Conservation (phyloP, 2,113 vertebrate species). For the Anhinga rufa region DNA sequence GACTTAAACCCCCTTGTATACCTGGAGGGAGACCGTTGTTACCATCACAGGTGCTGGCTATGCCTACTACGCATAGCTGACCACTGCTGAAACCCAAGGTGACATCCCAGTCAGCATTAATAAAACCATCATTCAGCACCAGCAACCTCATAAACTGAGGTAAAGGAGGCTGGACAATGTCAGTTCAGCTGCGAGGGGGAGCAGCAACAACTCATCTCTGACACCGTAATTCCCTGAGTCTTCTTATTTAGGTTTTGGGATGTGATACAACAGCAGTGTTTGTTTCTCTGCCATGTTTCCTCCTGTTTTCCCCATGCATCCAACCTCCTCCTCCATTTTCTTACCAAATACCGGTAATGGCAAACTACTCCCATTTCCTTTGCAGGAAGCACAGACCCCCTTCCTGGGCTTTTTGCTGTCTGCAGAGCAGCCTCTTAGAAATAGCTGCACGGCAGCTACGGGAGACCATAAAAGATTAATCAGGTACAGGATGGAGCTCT, state of each 20-base stretch:
- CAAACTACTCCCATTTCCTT: neutral
- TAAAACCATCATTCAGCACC: neutral
- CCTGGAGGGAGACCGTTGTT: neutral
- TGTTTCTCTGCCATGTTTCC: neutral
- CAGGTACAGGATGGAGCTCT: constrained; percentile 13
- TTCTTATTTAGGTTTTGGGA: neutral
- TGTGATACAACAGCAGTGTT: neutral
- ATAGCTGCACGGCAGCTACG: neutral
- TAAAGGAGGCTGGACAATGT: neutral
- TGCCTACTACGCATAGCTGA: neutral
- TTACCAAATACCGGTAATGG: neutral
- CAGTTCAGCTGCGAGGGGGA: neutral
- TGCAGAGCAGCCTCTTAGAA: neutral
- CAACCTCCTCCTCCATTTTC: neutral
- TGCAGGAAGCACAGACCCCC: neutral
- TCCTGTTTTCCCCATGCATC: neutral
- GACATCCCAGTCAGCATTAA: neutral
- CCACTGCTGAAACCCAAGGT: neutral
- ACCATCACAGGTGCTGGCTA: neutral
- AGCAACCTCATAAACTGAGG: neutral
- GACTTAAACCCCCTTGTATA: neutral
- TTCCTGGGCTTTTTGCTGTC: neutral
- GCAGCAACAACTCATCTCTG: neutral
- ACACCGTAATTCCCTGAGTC: fast-evolving
- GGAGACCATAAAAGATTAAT: constrained; percentile 47